Evolutionary conservation across 2,888 invertebrate species (phyloP).

Genomic region (Xanthia icteritia): DNA sequence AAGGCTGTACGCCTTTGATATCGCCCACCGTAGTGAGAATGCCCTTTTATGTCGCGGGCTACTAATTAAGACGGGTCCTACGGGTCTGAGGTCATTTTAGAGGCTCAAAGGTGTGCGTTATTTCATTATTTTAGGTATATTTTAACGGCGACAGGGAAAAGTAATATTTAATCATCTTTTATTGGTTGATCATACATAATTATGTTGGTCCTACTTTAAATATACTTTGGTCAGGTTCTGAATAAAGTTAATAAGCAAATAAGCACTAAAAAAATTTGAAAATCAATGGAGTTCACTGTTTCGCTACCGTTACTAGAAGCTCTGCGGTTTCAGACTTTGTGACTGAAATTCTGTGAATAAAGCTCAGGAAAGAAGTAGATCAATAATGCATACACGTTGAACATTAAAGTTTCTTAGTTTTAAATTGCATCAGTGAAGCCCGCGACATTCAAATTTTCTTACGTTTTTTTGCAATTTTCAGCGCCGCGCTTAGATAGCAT

Average conservation of each 20-base stretch:
- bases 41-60: slow-evolving; percentile 60
- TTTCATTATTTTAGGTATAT: slow-evolving; percentile 3
- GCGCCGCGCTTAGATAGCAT: too few relatives aligned
- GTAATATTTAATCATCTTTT: background rate
- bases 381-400: background rate
- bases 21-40: slow-evolving; percentile 64
- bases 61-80: slow-evolving; percentile 66
- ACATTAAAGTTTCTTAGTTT: background rate
- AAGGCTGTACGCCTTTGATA: slow-evolving; percentile 68
- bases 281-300: background rate
- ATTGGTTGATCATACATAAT: background rate
- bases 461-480: too few relatives aligned
- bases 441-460: too few relatives aligned
- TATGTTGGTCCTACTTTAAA: background rate
- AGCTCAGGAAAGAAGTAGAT: background rate
- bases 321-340: background rate
- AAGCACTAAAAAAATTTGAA: too few relatives aligned
- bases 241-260: background rate
- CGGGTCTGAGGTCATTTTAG: slow-evolving; percentile 40
- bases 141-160: background rate
- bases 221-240: background rate
- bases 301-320: background rate
- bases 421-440: background rate
- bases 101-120: slow-evolving; percentile 38
- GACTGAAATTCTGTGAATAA: background rate